Conservation (phyloP, 2,113 vertebrate species). For the Sphyrna mokarran region DNA sequence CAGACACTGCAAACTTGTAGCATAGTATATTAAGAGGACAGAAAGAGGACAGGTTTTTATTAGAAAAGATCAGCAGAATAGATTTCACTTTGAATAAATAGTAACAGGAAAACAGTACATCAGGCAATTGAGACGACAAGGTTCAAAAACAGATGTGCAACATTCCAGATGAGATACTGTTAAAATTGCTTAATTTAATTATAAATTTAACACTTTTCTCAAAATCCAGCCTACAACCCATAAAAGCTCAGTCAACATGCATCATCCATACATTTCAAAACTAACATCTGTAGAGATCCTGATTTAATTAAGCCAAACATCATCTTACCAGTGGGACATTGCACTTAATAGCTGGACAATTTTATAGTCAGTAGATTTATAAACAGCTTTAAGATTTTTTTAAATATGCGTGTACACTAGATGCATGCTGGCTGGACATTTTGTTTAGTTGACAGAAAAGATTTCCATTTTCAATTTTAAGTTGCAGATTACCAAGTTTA, state of each 20-base stretch:
- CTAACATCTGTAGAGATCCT: neutral
- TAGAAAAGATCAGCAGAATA: conserved; percentile 7
- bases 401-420: too few relatives aligned
- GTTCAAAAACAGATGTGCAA: conserved; percentile 8
- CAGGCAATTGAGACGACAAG: neutral
- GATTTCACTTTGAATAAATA: neutral
- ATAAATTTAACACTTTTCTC: neutral
- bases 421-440: neutral
- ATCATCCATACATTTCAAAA: neutral
- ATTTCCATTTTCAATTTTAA: neutral
- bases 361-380: neutral
- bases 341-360: neutral
- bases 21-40: neutral
- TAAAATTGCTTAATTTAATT: neutral
- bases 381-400: neutral
- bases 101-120: neutral
- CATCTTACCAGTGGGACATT: neutral
- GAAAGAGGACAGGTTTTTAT: neutral
- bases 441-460: neutral
- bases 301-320: neutral
- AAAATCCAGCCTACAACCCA: neutral
- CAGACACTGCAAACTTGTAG: neutral
- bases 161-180: neutral
- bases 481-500: neutral
- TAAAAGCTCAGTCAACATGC: neutral